Evolutionary conservation across 2,113 vertebrate species (phyloP).

Genomic region (Struthidea cinerea): DNA sequence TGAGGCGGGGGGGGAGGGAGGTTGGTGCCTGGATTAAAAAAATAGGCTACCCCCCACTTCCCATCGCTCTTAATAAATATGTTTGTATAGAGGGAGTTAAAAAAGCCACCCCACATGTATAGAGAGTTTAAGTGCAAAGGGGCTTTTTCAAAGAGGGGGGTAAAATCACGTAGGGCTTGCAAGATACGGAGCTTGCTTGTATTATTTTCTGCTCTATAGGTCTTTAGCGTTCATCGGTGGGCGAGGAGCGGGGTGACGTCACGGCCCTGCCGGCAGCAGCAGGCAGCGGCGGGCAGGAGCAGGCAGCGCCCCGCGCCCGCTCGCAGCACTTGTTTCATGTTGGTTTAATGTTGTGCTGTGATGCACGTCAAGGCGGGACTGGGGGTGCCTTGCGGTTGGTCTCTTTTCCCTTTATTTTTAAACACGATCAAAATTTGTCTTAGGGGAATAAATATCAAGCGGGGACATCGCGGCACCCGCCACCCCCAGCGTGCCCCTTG

Average conservation of each 20-base stretch:
- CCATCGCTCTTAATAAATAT: constrained; percentile 48
- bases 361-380: constrained; percentile 34
- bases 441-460: neutral
- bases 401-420: neutral
- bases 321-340: constrained; percentile 58
- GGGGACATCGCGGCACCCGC: neutral
- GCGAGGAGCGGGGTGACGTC: constrained; percentile 93
- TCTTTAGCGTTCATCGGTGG: constrained; percentile 89
- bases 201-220: constrained; percentile 91
- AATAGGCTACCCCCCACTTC: constrained; percentile 74
- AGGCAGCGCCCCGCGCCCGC: constrained; percentile 50
- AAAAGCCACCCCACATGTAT: constrained; percentile 66
- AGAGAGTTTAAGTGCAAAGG: constrained; percentile 80
- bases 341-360: constrained; percentile 30
- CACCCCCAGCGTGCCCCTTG: neutral
- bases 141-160: constrained; percentile 65
- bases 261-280: constrained; percentile 84
- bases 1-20: neutral
- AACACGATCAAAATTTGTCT: neutral
- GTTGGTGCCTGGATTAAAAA: constrained; percentile 73
- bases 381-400: neutral
- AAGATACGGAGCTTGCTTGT: constrained; percentile 85
- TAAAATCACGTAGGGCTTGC: constrained; percentile 72
- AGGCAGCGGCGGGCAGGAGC: constrained; percentile 69
- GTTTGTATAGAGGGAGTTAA: constrained; percentile 69